phyloP scores from a whole-genome alignment of 1,140 invertebrate species.

The Calycopis cecrops region DNA sequence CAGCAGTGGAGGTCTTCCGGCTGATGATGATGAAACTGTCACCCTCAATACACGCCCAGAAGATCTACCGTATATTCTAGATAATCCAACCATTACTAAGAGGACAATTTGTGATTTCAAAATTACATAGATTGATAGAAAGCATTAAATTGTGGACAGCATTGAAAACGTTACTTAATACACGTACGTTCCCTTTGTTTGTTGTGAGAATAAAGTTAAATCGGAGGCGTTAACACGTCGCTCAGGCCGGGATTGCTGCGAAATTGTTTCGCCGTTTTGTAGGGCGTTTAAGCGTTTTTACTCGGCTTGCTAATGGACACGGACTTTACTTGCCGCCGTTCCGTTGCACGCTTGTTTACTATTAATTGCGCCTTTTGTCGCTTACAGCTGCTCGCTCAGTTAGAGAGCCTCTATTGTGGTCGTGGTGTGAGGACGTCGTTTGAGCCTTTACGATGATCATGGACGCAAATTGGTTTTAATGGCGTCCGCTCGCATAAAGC shows the following conservation, averaged over 20 bases:
- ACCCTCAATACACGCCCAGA: too few species aligned
- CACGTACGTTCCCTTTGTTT: slow-evolving; percentile 25
- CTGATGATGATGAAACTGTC: too few species aligned
- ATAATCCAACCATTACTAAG: too few species aligned
- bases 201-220: slow-evolving; percentile 42
- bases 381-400: slow-evolving; percentile 41
- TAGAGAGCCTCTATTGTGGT: slow-evolving; percentile 30
- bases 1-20: too few species aligned
- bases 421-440: slow-evolving; percentile 27
- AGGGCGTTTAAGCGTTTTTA: slow-evolving; percentile 49
- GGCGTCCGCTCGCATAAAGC: slow-evolving; percentile 15
- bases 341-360: slow-evolving; percentile 54
- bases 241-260: slow-evolving; percentile 37
- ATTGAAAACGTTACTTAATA: too few species aligned
- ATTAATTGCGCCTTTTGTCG: slow-evolving; percentile 70
- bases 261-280: slow-evolving; percentile 44
- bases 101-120: too few species aligned
- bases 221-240: slow-evolving; percentile 48
- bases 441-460: slow-evolving; percentile 19
- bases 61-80: too few species aligned
- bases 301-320: slow-evolving; percentile 52
- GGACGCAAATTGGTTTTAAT: slow-evolving; percentile 28
- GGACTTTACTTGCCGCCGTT: slow-evolving; percentile 46
- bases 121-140: too few species aligned
- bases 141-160: too few species aligned